Percentiles rank a stretch among this genome's conserved stretches.
These are phyloP conservation scores for Zaprionus obscuricornis DNA, from an alignment of 2,888 invertebrate species.

Conservation along the genomic window DNA sequence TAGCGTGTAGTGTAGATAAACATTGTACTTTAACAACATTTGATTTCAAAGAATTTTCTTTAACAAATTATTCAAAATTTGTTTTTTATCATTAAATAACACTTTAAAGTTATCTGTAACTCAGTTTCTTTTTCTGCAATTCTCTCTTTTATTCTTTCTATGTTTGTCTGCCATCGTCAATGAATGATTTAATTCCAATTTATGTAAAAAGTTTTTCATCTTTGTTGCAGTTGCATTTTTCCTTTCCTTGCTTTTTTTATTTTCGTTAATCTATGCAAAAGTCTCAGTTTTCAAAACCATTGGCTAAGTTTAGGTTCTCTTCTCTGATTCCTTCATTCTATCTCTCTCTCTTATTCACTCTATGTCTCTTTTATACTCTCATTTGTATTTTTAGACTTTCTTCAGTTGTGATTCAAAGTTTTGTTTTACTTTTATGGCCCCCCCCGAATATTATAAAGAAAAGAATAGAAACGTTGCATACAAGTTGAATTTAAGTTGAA, in stretches of 20 bases:
- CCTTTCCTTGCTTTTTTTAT: conserved; percentile 17
- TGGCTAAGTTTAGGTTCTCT: conserved; percentile 22
- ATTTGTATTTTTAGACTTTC: conserved; percentile 19
- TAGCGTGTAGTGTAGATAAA: too few species aligned
- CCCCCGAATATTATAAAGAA: conserved; percentile 36
- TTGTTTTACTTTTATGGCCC: conserved; percentile 44
- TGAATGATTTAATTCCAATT: conserved; percentile 10
- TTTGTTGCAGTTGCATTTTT: conserved; percentile 11
- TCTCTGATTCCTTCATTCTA: too few species aligned
- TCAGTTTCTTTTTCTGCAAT: neutral
- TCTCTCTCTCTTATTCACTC: conserved; percentile 19
- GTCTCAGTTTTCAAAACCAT: conserved; percentile 6
- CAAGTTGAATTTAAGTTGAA: conserved; percentile 69
- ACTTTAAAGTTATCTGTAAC: too few species aligned
- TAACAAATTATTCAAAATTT: neutral
- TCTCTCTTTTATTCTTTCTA: too few species aligned
- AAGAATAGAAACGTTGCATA: conserved; percentile 38
- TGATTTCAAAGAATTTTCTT: too few species aligned
- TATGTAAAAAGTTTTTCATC: conserved; percentile 9
- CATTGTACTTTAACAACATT: too few species aligned
- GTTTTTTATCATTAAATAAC: neutral
- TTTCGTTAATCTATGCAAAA: conserved; percentile 30
- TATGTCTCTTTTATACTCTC: conserved; percentile 8
- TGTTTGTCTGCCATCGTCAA: too few species aligned
- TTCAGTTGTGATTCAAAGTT: conserved; percentile 28